Percentiles rank a stretch among this genome's conserved stretches.
Evolutionary conservation across 2,113 vertebrate species (phyloP).

Genomic region (Catharus minimus): DNA sequence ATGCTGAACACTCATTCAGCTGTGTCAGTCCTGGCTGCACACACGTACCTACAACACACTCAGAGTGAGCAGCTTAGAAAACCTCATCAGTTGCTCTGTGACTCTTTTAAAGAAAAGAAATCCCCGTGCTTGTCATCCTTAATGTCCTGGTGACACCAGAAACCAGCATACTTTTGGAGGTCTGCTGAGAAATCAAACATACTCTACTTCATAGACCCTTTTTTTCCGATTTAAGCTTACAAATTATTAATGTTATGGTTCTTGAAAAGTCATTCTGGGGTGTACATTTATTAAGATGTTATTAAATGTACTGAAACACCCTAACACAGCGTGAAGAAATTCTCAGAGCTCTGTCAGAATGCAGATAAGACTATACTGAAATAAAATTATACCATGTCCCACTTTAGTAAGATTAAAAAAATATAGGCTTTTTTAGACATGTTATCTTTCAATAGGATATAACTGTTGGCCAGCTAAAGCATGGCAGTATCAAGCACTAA

Average conservation of each 20-base stretch:
- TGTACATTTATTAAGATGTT: slow-evolving; percentile 1
- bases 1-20: background rate
- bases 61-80: background rate
- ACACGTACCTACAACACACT: background rate
- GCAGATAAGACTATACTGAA: slow-evolving; percentile 37
- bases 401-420: slow-evolving; percentile 9
- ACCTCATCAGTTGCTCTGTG: background rate
- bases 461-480: background rate
- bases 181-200: background rate
- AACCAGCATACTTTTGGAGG: background rate
- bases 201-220: background rate
- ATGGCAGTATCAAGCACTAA: background rate
- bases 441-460: background rate
- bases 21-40: background rate
- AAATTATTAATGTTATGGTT: slow-evolving; percentile 16
- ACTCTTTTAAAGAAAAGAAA: background rate
- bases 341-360: slow-evolving; percentile 10
- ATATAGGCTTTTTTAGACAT: background rate
- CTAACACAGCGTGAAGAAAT: slow-evolving; percentile 42
- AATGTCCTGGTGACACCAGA: background rate
- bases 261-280: slow-evolving; percentile 32
- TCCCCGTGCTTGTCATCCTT: background rate
- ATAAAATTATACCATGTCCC: slow-evolving; percentile 37
- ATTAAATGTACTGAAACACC: slow-evolving; percentile 37
- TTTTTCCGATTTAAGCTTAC: background rate